Evolutionary conservation across 2,797 vertebrate genomes (phyloP), one percentile per base, ranked within the genome.

Genomic region (Alauda arvensis): DNA sequence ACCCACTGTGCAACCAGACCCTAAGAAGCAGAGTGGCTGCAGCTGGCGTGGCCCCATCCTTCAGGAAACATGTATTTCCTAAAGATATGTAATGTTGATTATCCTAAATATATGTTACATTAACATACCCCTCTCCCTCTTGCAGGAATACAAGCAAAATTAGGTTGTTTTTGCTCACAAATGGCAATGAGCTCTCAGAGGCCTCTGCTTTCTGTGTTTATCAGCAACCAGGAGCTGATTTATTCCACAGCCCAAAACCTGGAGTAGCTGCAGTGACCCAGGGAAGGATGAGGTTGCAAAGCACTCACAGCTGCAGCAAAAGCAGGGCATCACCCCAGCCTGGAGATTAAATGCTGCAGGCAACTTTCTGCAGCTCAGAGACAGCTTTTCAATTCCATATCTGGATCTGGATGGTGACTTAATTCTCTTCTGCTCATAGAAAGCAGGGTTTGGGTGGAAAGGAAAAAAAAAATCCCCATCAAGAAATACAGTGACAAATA

Each of bases 161-260:
- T 25, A 69, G 9, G 3, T 49, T 49, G 26, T 1, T 12, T 79
- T 55, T 49, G 34, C 48, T 59, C 10, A 2, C 8, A 37, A 70
- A 66, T 28, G 24, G 45, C 61, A 77, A 17, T 2, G 16, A 0
- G 0, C 25, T 74, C 53, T 68, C 1, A 0, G 21, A 43, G 3
- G 4, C 26, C 26, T 78, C 65, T 69, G 17, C 40, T 57, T 87
- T 69, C 14, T 67, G 31, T 70, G 57, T 55, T 45, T 61, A 77
- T 62, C 49, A 63, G 45, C 72, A 88, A 11, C 8, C 0, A 1
- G 21, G 45, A 69, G 42, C 40, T 85, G 62, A 7, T 80, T 93
- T 80, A 77, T 65, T 77, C 69, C 55, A 12, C 45, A 66, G 24
- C 51, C 66, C 25, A 33, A 83, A 83, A 93, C 37, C 1, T 28